Evolutionary conservation across 2,113 vertebrate species (phyloP).

Genomic region (Delphinapterus leucas): DNA sequence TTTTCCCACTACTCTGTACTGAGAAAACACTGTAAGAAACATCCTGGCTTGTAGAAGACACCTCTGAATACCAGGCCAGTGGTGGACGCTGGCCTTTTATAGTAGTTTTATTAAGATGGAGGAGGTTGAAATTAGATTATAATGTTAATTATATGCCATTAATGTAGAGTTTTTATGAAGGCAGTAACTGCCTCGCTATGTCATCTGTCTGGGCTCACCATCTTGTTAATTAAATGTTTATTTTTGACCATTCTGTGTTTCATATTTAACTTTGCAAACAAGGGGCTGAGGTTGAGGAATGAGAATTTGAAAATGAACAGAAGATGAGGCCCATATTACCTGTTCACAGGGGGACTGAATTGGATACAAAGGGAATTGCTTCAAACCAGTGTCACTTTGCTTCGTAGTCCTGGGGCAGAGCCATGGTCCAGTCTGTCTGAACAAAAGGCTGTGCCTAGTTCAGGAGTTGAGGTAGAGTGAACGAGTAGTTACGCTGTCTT

Average conservation of each 20-base stretch:
- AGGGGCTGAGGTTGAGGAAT: not conserved
- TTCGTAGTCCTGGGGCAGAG: not conserved
- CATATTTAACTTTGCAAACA: not conserved
- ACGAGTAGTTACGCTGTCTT: not conserved
- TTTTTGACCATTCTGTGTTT: not conserved
- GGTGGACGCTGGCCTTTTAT: not conserved
- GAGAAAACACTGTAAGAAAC: slow-evolving; percentile 16
- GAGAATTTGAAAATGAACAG: not conserved
- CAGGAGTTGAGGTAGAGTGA: not conserved
- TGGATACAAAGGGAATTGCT: not conserved
- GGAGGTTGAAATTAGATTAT: not conserved
- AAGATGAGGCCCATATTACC: not conserved
- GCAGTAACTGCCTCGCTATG: not conserved
- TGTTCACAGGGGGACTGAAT: not conserved
- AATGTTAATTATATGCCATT: not conserved
- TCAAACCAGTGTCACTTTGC: not conserved
- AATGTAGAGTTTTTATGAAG: slow-evolving; percentile 20
- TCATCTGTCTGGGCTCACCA: not conserved
- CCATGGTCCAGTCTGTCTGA: not conserved
- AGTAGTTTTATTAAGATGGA: not conserved
- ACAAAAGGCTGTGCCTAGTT: not conserved
- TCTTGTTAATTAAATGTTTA: slow-evolving; percentile 10
- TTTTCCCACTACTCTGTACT: not conserved
- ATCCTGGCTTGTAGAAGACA: not conserved
- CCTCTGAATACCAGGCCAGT: not conserved